Percentiles rank a stretch among this genome's conserved stretches.
These are phyloP conservation scores for Halcyon malimbica DNA, from an alignment of 2,113 vertebrate species.

Conservation along the genomic window DNA sequence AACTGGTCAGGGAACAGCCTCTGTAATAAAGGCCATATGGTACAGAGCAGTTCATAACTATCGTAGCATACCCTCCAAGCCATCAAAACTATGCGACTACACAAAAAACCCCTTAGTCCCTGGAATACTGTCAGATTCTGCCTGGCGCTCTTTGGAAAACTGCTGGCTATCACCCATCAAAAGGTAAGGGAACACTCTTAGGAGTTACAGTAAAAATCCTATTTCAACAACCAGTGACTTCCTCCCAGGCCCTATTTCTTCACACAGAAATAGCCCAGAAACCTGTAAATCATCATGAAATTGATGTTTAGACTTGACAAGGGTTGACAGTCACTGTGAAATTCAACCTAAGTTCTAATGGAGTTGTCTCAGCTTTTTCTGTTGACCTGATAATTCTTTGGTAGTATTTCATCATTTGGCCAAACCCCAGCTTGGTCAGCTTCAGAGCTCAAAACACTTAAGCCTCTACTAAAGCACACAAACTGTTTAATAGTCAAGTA, in stretches of 20 bases:
- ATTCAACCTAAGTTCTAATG: background rate
- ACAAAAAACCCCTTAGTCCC: background rate
- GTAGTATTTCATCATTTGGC: background rate
- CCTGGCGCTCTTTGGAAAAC: background rate
- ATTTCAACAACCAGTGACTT: background rate
- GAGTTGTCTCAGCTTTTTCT: background rate
- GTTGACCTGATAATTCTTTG: background rate
- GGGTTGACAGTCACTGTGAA: background rate
- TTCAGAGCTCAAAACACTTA: background rate
- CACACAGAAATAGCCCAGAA: background rate
- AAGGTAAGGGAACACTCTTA: background rate
- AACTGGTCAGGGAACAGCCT: background rate
- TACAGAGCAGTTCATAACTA: background rate
- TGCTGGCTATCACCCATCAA: background rate
- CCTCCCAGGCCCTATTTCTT: background rate
- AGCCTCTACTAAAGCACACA: background rate
- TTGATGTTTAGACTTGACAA: background rate
- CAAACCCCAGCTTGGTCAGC: background rate
- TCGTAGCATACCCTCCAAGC: background rate
- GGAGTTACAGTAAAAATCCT: background rate
- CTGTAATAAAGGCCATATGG: background rate
- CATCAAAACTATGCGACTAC: background rate
- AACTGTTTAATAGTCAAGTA: background rate
- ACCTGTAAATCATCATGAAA: background rate
- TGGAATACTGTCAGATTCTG: background rate